phyloP scores from a whole-genome alignment of 2,797 vertebrate species.

The Pygocentrus nattereri region DNA sequence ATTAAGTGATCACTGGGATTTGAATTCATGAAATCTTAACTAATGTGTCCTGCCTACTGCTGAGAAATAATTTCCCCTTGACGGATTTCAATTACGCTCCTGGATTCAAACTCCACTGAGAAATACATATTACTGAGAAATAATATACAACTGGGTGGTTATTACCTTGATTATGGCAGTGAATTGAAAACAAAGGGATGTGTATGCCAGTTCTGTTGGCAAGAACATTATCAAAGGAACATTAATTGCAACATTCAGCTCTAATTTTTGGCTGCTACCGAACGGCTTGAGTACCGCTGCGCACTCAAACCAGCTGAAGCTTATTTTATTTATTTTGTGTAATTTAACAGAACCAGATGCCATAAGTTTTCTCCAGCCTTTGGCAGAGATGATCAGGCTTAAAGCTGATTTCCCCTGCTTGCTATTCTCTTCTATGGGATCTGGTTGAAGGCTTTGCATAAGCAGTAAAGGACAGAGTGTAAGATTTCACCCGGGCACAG shows the following conservation, averaged over 20 bases:
- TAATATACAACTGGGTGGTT: background rate
- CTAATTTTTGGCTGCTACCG: background rate
- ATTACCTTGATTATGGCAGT: constrained; percentile 8
- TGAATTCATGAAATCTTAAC: background rate
- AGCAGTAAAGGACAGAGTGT: constrained; percentile 1
- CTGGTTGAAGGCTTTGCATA: constrained; percentile 36
- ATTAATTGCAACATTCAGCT: background rate
- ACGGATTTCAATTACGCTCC: background rate
- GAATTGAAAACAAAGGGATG: background rate
- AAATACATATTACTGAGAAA: constrained; percentile 18
- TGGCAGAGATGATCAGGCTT: constrained; percentile 22
- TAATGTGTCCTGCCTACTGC: constrained; percentile 26
- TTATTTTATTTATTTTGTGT: constrained; percentile 5
- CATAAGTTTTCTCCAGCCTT: background rate
- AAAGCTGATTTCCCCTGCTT: constrained; percentile 5
- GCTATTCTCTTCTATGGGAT: background rate
- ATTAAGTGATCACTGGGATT: constrained; percentile 9
- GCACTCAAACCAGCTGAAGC: constrained; percentile 6
- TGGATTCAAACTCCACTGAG: constrained; percentile 19
- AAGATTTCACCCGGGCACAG: constrained; percentile 18
- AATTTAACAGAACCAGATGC: constrained; percentile 4
- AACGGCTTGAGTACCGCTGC: background rate
- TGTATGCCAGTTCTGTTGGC: background rate
- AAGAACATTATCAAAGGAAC: constrained; percentile 5
- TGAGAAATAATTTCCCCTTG: constrained; percentile 31